Evolutionary conservation across 2,797 vertebrate species (phyloP).

Genomic region (Xenentodon cancila): DNA sequence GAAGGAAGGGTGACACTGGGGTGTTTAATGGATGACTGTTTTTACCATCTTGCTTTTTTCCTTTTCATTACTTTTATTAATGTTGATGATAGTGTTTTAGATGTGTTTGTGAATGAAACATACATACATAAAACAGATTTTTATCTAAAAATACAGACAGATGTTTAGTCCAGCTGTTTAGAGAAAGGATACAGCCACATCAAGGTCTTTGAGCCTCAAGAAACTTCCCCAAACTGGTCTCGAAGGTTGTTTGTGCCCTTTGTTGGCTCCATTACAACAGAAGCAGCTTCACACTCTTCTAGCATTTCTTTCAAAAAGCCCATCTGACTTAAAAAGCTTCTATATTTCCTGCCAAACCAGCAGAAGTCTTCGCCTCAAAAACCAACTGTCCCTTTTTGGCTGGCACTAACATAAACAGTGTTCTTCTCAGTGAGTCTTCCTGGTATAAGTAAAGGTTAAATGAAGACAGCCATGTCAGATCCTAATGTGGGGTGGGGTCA

Average conservation of each 20-base stretch:
- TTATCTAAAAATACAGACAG: no score
- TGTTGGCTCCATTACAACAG: conserved; percentile 18
- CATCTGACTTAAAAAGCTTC: conserved; percentile 13
- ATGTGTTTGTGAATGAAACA: no score
- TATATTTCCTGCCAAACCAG: conserved; percentile 34
- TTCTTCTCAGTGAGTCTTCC: conserved; percentile 58
- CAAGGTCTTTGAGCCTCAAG: conserved; percentile 31
- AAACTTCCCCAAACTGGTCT: conserved; percentile 21
- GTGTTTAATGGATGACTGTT: conserved; percentile 35
- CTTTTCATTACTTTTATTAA: background rate
- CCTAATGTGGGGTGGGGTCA: conserved; percentile 55
- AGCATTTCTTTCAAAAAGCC: conserved; percentile 8
- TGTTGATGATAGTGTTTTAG: no score
- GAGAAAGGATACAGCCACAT: conserved; percentile 11
- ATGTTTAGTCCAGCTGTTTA: no score
- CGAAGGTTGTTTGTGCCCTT: conserved; percentile 4
- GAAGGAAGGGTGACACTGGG: conserved; percentile 39
- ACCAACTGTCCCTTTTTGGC: conserved; percentile 53
- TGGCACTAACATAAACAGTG: conserved; percentile 30
- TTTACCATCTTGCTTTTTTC: background rate
- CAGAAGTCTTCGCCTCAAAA: conserved; percentile 27
- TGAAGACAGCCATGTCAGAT: conserved; percentile 74
- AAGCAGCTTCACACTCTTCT: conserved; percentile 21
- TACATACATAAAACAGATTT: no score
- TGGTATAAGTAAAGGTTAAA: conserved; percentile 75